phyloP scores from a whole-genome alignment of 2,888 invertebrate genomes.

The Eustalomyia histrio region DNA sequence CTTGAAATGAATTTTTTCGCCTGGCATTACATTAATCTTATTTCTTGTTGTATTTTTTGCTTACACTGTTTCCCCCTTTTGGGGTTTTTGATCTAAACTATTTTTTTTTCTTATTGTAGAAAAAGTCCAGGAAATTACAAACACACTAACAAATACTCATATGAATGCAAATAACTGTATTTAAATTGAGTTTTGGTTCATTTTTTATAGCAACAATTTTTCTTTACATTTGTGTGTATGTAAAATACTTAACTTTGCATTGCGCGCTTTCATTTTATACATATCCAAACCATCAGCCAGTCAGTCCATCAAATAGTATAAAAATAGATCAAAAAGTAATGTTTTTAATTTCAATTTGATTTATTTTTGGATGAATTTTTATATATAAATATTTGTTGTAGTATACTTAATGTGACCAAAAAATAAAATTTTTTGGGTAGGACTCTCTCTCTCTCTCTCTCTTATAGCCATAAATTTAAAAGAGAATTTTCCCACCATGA shows the following conservation, averaged over 20 bases:
- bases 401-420: neutral
- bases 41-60: slow-evolving; percentile 13
- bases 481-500: too few species aligned
- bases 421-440: too few species aligned
- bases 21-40: slow-evolving; percentile 55
- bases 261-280: neutral
- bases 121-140: slow-evolving; percentile 10
- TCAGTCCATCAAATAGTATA: slow-evolving; percentile 43
- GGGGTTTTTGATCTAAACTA: slow-evolving; percentile 14
- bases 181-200: neutral
- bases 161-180: neutral
- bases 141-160: neutral
- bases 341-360: slow-evolving; percentile 37
- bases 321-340: slow-evolving; percentile 46
- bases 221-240: neutral
- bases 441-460: too few species aligned
- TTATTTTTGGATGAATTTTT: slow-evolving; percentile 32
- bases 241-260: slow-evolving; percentile 7
- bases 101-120: neutral
- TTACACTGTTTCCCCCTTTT: slow-evolving; percentile 3
- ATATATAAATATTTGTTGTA: neutral
- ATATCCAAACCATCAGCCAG: slow-evolving; percentile 32
- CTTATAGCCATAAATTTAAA: too few species aligned
- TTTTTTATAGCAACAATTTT: neutral
- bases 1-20: slow-evolving; percentile 22